Conservation (phyloP, 2,797 vertebrate genomes). For the Spinus olivaceus region DNA sequence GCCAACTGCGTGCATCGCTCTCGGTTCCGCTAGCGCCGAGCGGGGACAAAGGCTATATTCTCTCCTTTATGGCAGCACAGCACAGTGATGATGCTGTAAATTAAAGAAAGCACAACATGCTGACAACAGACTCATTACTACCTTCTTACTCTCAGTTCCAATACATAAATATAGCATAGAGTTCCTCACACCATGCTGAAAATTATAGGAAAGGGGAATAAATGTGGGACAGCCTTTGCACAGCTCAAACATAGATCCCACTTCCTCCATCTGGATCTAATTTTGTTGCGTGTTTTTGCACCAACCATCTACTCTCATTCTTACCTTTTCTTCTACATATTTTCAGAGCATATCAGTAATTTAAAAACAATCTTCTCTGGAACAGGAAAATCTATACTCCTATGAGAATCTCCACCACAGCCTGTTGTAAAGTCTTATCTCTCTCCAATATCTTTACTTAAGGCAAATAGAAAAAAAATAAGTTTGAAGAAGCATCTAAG, state of each 20-base stretch:
- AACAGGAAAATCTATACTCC: background rate
- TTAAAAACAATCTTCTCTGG: background rate
- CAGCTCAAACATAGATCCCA: background rate
- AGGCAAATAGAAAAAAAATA: background rate
- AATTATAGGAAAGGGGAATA: background rate
- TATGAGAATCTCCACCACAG: background rate
- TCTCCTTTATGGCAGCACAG: background rate
- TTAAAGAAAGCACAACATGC: background rate
- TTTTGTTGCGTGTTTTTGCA: background rate
- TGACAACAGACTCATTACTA: background rate
- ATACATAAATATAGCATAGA: background rate
- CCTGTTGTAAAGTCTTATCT: background rate
- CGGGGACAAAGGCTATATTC: slow-evolving; percentile 39
- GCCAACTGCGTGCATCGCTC: background rate
- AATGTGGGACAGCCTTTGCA: background rate
- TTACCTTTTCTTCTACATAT: background rate
- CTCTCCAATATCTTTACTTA: background rate
- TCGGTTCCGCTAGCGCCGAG: background rate
- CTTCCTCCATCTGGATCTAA: background rate
- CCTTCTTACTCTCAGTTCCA: background rate
- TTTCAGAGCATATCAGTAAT: background rate
- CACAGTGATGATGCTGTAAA: background rate
- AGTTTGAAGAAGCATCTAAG: background rate
- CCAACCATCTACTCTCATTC: background rate
- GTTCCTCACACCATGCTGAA: background rate